phyloP scores from a whole-genome alignment of 2,888 invertebrate genomes.

The Sylvicola cinctus region DNA sequence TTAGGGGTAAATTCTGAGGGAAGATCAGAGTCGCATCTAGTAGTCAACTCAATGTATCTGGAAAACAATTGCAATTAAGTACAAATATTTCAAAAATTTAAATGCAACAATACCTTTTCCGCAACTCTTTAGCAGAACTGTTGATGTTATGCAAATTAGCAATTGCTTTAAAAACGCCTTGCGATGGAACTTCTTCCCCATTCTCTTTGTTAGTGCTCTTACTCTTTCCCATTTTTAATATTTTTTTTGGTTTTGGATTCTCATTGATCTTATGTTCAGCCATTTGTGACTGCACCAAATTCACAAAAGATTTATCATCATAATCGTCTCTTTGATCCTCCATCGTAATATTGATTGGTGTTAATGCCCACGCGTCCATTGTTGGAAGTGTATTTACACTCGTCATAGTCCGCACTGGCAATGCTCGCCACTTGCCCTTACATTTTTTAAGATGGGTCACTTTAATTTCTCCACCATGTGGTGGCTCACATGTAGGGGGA shows the following conservation, averaged over 20 bases:
- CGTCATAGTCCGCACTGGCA: constrained; percentile 66
- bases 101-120: constrained; percentile 47
- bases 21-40: constrained; percentile 62
- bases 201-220: constrained; percentile 6
- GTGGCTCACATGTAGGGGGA: constrained; percentile 47
- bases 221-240: constrained; percentile 4
- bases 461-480: constrained; percentile 70
- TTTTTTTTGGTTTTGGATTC: not conserved
- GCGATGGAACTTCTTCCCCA: constrained; percentile 33
- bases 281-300: constrained; percentile 68
- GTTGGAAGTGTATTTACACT: constrained; percentile 79
- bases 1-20: constrained; percentile 93
- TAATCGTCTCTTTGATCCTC: constrained; percentile 95
- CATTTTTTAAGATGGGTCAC: constrained; percentile 61
- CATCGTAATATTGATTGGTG: constrained; percentile 93
- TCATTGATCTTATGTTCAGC: constrained; percentile 29
- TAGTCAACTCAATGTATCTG: constrained; percentile 76
- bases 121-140: constrained; percentile 66
- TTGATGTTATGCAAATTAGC: constrained; percentile 83
- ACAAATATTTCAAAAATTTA: not conserved
- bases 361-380: constrained; percentile 96
- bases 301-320: constrained; percentile 85
- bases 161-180: constrained; percentile 75
- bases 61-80: constrained; percentile 6
- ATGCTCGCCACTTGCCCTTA: constrained; percentile 32